These are phyloP conservation scores for Tyrannus savana DNA, from an alignment of 2,113 vertebrate genomes.

Conservation along the genomic window DNA sequence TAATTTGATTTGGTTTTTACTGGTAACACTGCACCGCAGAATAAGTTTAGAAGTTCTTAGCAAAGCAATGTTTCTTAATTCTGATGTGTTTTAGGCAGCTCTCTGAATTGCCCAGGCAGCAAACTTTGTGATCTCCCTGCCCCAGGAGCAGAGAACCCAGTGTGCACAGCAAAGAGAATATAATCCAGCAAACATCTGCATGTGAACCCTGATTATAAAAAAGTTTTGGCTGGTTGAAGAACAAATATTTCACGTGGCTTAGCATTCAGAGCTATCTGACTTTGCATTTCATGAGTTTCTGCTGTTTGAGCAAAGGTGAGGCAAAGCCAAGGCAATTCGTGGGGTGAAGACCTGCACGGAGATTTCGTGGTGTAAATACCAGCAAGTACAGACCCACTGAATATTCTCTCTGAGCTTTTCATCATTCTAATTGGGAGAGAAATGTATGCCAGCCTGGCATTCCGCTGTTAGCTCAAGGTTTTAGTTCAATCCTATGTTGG, in stretches of 20 bases:
- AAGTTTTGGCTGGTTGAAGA: not conserved
- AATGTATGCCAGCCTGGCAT: not conserved
- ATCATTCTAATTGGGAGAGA: slow-evolving; percentile 14
- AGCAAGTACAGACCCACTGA: not conserved
- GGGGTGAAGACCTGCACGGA: not conserved
- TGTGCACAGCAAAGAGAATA: not conserved
- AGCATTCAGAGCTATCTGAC: slow-evolving; percentile 8
- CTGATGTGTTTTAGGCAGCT: not conserved
- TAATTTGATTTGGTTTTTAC: not conserved
- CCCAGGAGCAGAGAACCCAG: not conserved
- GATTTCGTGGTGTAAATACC: not conserved
- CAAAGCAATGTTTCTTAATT: not conserved
- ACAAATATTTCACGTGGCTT: not conserved
- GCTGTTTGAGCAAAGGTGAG: slow-evolving; percentile 31
- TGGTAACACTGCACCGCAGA: not conserved
- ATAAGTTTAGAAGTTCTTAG: not conserved
- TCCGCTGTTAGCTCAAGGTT: slow-evolving; percentile 38
- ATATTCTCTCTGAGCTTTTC: not conserved
- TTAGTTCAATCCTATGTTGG: not conserved
- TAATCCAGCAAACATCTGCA: not conserved
- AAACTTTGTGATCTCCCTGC: not conserved
- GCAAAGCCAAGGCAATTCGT: not conserved
- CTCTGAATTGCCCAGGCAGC: not conserved
- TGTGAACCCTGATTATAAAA: not conserved
- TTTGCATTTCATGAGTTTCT: slow-evolving; percentile 46